Evolutionary conservation across 30 jellyfish, hydroid and myxozoan species (phyloP), one percentile per base, ranked within the genome.

Genomic region (Euphysa ruthae): DNA sequence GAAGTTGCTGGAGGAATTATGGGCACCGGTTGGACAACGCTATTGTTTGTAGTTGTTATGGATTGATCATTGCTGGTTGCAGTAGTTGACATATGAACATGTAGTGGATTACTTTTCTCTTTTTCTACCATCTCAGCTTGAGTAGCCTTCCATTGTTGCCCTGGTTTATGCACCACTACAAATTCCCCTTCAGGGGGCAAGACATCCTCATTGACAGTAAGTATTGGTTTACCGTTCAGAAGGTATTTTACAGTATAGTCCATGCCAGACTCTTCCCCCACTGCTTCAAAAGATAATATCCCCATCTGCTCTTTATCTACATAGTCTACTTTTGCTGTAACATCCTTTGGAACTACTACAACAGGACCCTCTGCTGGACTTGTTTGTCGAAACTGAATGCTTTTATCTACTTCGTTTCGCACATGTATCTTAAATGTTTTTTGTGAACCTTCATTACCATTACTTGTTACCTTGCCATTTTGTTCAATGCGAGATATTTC

Each of bases 281-380:
- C 79, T 16, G 97, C 97, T 63, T 87, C 82, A 70, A 87, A 87
- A 33, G 82, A 73, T 70, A 87, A 54, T n/a, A 82, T 93, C 70
- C 91, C 97, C 33, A 63, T 85, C 42, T 84, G 44, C 19, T 77
- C 93, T 32, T 76, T 77, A 33, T 81, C 91, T 35, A 74, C 64
- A 28, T 81, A 73, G 21, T 85, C 93, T 35, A 87, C 92, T n/a
- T 66, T 80, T 2, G 97, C 97, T 12, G 92, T 79, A 12, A 92
- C 97, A 62, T 74, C 89, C 14, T 63, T 58, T 23, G 97, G 97
- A 35, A 87, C 97, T 32, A 66, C 93, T 10, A 87, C 82, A 33
- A 66, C 91, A 33, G 93, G 94, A 13, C 93, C 93, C 0, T 84
- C 80, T 24, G 85, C 90, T 15, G 97, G 83, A 23, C 51, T 34